Evolutionary conservation across 2,797 vertebrate species (phyloP).

Genomic region (Hoplostethus atlanticus): DNA sequence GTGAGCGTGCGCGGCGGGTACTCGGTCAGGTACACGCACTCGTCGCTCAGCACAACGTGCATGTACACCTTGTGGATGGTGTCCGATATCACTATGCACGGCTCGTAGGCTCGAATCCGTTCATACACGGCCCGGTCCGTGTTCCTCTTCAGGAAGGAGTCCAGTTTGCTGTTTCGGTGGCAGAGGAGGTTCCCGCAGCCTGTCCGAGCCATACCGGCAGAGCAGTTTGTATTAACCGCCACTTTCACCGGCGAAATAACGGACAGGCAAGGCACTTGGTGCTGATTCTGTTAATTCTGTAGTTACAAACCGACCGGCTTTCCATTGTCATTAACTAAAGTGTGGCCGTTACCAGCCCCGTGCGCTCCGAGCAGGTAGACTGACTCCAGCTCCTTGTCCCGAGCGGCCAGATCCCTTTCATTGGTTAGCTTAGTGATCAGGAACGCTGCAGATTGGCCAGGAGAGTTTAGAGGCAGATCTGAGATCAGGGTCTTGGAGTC

Average conservation of each 20-base stretch:
- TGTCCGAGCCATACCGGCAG: constrained; percentile 67
- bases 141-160: constrained; percentile 85
- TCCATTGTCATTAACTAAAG: too few species aligned
- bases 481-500: neutral
- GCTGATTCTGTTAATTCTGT: too few species aligned
- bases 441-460: constrained; percentile 54
- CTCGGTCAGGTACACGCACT: constrained; percentile 83
- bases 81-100: constrained; percentile 83
- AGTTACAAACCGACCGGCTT: too few species aligned
- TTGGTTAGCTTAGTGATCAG: constrained; percentile 35
- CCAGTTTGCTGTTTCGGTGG: constrained; percentile 79
- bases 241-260: too few species aligned
- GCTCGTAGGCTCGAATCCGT: constrained; percentile 81
- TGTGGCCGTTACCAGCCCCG: too few species aligned
- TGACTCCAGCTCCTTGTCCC: neutral
- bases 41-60: constrained; percentile 86
- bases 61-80: constrained; percentile 77
- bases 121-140: constrained; percentile 79
- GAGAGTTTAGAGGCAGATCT: neutral
- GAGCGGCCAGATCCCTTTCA: constrained; percentile 36
- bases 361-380: constrained; percentile 19
- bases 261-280: too few species aligned
- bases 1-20: constrained; percentile 82
- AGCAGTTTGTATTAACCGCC: neutral
- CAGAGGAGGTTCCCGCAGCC: constrained; percentile 45